Percentiles rank a stretch among this genome's conserved stretches.
Evolutionary conservation across 2,888 invertebrate species (phyloP).

Genomic region (Paralinhomoeus sp.): DNA sequence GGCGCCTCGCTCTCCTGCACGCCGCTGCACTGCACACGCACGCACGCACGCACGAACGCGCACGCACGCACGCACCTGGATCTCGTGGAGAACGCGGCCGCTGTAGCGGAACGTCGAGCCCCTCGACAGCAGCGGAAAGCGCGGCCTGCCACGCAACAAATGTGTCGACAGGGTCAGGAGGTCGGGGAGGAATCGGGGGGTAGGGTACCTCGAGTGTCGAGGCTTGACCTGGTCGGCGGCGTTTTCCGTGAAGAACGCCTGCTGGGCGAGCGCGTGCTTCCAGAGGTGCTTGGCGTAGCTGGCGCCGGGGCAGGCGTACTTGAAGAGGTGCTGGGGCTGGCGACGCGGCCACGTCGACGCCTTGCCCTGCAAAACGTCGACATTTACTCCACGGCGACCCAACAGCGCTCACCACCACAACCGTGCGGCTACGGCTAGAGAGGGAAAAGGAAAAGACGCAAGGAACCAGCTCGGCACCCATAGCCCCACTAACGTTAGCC

Average conservation of each 20-base stretch:
- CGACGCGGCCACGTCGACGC: no score
- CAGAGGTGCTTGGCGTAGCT: slow-evolving; percentile 82
- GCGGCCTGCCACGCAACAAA: slow-evolving; percentile 9
- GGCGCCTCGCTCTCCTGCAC: background rate
- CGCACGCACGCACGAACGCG: no score
- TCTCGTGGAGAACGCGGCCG: slow-evolving; percentile 15
- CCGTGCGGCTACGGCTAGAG: no score
- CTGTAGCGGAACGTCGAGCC: slow-evolving; percentile 20
- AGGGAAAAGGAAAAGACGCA: no score
- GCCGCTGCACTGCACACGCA: background rate
- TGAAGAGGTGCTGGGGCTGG: slow-evolving; percentile 39
- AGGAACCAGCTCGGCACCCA: no score
- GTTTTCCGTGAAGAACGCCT: slow-evolving; percentile 63
- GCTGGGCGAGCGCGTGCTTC: slow-evolving; percentile 90
- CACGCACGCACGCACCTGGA: slow-evolving; percentile 7
- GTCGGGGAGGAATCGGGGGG: background rate
- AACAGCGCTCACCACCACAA: no score
- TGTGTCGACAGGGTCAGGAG: background rate
- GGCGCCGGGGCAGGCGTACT: slow-evolving; percentile 77
- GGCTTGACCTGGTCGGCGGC: slow-evolving; percentile 13
- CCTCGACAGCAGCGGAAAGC: slow-evolving; percentile 15
- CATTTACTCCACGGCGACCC: no score
- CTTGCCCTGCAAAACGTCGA: no score
- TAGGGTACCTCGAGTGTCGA: background rate
- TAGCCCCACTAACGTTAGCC: no score